Evolutionary conservation across 2,797 vertebrate species (phyloP).

Genomic region (Etheostoma perlongum): DNA sequence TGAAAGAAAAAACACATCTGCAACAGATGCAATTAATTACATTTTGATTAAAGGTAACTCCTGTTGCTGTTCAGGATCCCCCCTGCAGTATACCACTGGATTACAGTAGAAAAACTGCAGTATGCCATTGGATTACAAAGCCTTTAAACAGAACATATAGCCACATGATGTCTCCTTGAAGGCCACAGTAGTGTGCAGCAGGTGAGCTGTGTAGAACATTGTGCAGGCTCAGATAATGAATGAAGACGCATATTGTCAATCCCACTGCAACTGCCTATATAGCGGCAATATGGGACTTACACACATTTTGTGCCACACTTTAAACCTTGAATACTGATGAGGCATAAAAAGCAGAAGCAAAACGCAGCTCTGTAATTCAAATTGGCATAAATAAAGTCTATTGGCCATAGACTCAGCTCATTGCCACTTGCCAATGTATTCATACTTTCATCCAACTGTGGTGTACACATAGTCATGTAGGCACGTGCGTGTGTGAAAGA

Average conservation of each 20-base stretch:
- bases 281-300: conserved; percentile 1
- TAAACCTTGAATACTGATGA: neutral
- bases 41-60: conserved; percentile 34
- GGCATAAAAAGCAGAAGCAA: neutral
- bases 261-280: neutral
- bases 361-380: neutral
- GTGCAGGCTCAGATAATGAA: conserved; percentile 9
- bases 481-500: conserved; percentile 34
- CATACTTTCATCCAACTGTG: neutral
- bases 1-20: conserved; percentile 10
- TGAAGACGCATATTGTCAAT: conserved; percentile 11
- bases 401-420: neutral
- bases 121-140: conserved; percentile 33
- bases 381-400: neutral
- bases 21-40: conserved; percentile 28
- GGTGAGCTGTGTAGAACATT: conserved; percentile 27
- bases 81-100: conserved; percentile 22
- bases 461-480: conserved; percentile 19
- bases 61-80: conserved; percentile 16
- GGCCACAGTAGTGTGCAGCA: conserved; percentile 35
- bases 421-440: neutral
- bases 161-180: conserved; percentile 42
- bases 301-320: neutral
- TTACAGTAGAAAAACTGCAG: conserved; percentile 27
- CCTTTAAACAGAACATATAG: conserved; percentile 47